These are phyloP conservation scores for Aptenodytes forsteri DNA, from an alignment of 2,113 vertebrate genomes.

Conservation along the genomic window DNA sequence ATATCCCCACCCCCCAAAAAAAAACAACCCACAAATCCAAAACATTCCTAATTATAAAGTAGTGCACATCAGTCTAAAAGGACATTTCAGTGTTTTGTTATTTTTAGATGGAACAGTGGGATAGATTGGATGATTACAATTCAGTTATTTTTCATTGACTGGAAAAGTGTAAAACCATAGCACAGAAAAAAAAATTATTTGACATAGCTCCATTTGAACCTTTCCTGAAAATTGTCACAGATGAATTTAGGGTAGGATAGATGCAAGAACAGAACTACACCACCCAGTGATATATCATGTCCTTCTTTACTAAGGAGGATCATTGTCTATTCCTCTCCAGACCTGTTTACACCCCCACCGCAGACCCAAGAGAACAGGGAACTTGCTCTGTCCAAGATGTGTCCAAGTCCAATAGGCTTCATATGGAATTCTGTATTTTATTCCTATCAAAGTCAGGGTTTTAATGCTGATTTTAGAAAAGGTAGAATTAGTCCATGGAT, in stretches of 20 bases:
- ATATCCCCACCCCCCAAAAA: not conserved
- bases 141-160: not conserved
- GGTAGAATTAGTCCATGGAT: not conserved
- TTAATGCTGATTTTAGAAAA: not conserved
- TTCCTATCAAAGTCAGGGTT: not conserved
- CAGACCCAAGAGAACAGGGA: not conserved
- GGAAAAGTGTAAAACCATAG: not conserved
- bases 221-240: not conserved
- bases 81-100: not conserved
- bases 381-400: not conserved
- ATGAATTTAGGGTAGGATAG: not conserved
- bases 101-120: not conserved
- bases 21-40: not conserved
- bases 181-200: not conserved
- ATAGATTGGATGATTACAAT: not conserved
- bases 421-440: not conserved
- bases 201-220: not conserved
- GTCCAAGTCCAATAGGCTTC: not conserved
- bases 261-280: not conserved
- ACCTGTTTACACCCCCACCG: accelerated
- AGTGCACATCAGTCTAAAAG: not conserved
- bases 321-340: not conserved
- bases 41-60: not conserved
- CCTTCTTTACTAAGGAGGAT: not conserved
- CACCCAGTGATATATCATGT: not conserved